Evolutionary conservation across 2,888 invertebrate genomes (phyloP).

Genomic region (Hecatera dysodea): DNA sequence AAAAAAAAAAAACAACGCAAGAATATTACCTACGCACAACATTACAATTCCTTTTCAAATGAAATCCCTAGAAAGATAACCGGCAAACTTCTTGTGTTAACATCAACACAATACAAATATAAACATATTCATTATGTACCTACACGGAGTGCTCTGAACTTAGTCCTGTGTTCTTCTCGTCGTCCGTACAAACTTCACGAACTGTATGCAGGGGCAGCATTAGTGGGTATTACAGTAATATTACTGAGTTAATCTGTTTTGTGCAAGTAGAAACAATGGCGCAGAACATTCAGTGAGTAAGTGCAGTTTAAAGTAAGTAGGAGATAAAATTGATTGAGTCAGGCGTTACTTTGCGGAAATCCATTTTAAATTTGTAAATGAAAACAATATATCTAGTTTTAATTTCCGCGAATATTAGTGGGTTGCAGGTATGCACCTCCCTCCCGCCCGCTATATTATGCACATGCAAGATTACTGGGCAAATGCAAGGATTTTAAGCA

Average conservation of each 20-base stretch:
- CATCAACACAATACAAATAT: constrained; percentile 22
- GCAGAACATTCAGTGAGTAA: constrained; percentile 15
- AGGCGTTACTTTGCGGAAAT: no score
- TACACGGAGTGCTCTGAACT: constrained; percentile 11
- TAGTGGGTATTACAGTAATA: constrained; percentile 22
- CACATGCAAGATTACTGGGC: no score
- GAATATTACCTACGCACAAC: background rate
- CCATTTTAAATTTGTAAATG: no score
- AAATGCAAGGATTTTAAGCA: no score
- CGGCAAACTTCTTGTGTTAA: constrained; percentile 23
- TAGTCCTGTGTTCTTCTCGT: background rate
- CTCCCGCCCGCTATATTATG: no score
- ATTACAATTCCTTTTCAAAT: constrained; percentile 6
- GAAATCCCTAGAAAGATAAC: constrained; percentile 8
- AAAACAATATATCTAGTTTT: no score
- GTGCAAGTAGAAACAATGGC: constrained; percentile 35
- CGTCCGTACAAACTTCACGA: constrained; percentile 5
- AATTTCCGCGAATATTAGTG: no score
- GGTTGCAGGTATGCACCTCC: no score
- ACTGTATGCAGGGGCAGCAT: constrained; percentile 18
- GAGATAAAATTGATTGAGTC: no score
- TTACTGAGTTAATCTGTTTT: constrained; percentile 46
- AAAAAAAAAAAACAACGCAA: no score
- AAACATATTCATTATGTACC: constrained; percentile 30
- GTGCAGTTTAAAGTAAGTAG: constrained; percentile 27